These are phyloP conservation scores for Myiotriccus ornatus DNA, from an alignment of 2,797 vertebrate genomes.

Conservation along the genomic window DNA sequence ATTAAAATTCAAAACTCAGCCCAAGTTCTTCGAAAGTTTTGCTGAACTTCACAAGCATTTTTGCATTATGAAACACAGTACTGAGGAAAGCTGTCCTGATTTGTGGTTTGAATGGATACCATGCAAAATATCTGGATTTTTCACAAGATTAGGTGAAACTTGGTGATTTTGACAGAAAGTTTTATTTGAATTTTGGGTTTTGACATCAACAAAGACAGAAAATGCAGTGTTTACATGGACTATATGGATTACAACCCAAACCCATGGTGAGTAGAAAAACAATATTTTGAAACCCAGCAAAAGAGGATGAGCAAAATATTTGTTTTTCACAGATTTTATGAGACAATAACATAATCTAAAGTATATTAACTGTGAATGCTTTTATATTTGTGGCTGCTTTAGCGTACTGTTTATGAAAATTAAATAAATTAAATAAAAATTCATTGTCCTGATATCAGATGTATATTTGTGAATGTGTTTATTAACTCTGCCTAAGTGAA, in stretches of 20 bases:
- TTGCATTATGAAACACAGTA: neutral
- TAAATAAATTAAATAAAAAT: neutral
- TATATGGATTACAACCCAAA: neutral
- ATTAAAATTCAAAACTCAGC: constrained; percentile 10
- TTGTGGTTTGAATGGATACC: constrained; percentile 14
- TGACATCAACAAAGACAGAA: neutral
- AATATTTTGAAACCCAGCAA: neutral
- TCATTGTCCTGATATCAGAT: neutral
- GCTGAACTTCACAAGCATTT: constrained; percentile 31
- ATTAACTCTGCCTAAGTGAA: neutral
- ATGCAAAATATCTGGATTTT: neutral
- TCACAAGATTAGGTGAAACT: constrained; percentile 8
- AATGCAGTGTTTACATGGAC: neutral
- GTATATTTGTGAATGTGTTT: neutral
- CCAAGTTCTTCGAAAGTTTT: constrained; percentile 51
- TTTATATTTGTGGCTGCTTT: neutral
- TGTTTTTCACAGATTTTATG: neutral
- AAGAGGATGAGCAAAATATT: neutral
- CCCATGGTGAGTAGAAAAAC: neutral
- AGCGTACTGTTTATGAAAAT: neutral
- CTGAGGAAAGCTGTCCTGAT: neutral
- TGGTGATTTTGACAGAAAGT: neutral
- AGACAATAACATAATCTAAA: neutral
- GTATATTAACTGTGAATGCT: neutral
- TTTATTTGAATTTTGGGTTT: neutral